Conservation (phyloP, 2,113 vertebrate species). For the Colinus virginianus region DNA sequence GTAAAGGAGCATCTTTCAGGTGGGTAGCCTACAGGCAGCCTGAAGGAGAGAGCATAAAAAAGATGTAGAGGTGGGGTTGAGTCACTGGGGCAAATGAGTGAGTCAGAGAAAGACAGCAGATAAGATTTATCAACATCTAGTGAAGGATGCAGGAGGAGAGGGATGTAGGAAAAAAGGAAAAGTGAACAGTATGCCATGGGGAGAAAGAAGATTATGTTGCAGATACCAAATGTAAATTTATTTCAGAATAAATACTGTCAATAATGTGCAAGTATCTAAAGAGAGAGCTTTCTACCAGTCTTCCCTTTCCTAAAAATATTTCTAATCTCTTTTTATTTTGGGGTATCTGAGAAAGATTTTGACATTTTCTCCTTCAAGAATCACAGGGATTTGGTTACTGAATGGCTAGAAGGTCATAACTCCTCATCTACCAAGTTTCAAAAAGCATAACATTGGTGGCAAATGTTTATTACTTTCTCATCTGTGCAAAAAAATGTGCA, state of each 20-base stretch:
- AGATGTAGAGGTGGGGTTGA: neutral
- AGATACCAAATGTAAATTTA: neutral
- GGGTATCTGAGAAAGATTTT: neutral
- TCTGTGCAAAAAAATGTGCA: slow-evolving; percentile 39
- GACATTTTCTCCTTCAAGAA: neutral
- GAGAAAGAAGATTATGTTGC: neutral
- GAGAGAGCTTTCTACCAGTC: neutral
- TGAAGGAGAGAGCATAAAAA: neutral
- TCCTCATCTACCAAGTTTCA: slow-evolving; percentile 8
- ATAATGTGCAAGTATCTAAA: neutral
- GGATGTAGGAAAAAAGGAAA: neutral
- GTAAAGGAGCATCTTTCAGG: neutral
- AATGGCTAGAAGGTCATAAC: neutral
- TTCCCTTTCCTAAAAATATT: neutral
- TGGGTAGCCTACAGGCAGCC: neutral
- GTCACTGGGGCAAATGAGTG: neutral
- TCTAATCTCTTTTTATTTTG: neutral
- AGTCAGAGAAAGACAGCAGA: neutral
- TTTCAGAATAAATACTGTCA: neutral
- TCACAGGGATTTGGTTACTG: neutral
- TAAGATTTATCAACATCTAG: neutral
- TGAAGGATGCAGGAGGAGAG: neutral
- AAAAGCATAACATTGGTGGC: slow-evolving; percentile 38
- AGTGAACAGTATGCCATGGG: neutral
- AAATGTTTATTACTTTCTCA: slow-evolving; percentile 52